Evolutionary conservation across 2,797 vertebrate genomes (phyloP), one percentile per base, ranked within the genome.

Genomic region (Mergus octosetaceus): DNA sequence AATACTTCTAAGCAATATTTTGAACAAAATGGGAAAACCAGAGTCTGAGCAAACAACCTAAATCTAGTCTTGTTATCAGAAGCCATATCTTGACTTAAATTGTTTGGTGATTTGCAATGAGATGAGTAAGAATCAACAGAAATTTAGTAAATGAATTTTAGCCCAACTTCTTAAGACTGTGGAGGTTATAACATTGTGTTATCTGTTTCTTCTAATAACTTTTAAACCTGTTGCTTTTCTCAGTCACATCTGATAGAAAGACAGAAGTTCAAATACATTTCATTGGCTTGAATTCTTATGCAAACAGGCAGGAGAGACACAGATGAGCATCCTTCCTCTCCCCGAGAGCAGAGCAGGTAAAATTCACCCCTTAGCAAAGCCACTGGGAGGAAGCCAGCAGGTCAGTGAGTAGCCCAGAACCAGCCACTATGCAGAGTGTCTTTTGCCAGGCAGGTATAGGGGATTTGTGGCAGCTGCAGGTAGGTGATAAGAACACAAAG

Each of bases 141-240:
- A 68, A 75, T 85, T 53, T 58, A 61, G 70, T 36, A 56, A 30
- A 0, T 66, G 66, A 75, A 81, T 94, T 95, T 84, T 73, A 91
- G 87, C 74, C 79, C 88, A 39, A 47, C 51, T 81, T 75, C 79
- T 86, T 32, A 74, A 94, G 83, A 70, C 58, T 62, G 14, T 43
- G 70, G 75, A 91, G 73, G 39, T 84, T 85, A 38, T 91, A 65
- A 69, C 85, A 17, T 30, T 14, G 2, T 41, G 77, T 91, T 77
- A 54, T 38, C 85, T 75, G 13, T 45, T 92, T 57, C 69, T 87
- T 92, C 83, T 83, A 92, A 83, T 91, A 87, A 69, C 87, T 92
- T 77, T 19, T 58, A 91, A 89, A 41, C 81, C 73, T 86, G 73
- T 79, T 84, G 81, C 85, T 90, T 82, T 51, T 71, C 92, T 89